Conservation (phyloP, 2,888 invertebrate species). For the Parochlus steinenii region DNA sequence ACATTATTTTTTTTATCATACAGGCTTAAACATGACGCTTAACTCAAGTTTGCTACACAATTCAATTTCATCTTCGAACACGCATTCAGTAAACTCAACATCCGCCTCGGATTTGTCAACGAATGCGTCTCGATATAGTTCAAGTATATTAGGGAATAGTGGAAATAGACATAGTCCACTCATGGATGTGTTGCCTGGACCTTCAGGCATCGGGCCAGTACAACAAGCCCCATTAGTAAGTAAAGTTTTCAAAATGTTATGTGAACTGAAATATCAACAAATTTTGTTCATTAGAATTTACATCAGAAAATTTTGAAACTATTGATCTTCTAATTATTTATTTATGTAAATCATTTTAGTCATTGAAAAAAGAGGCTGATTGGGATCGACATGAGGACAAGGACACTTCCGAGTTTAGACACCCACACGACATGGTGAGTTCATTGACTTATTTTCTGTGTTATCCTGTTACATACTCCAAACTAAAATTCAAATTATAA, state of each 20-base stretch:
- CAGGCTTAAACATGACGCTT: constrained; percentile 11
- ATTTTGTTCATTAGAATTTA: too few relatives aligned
- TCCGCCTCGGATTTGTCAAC: constrained; percentile 8
- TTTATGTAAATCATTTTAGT: constrained; percentile 38
- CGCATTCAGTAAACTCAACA: constrained; percentile 9
- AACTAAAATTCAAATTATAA: too few relatives aligned
- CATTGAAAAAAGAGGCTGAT: constrained; percentile 76
- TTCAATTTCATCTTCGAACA: constrained; percentile 9
- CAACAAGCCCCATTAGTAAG: constrained; percentile 80
- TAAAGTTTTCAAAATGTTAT: constrained; percentile 16
- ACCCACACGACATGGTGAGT: constrained; percentile 73
- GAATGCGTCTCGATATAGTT: constrained; percentile 10
- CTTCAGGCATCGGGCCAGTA: constrained; percentile 71
- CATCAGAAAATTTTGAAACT: too few relatives aligned
- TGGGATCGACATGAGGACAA: constrained; percentile 72
- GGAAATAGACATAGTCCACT: constrained; percentile 41
- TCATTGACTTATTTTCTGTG: constrained; percentile 18
- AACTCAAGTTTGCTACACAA: constrained; percentile 8
- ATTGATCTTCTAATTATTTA: too few relatives aligned
- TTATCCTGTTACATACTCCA: too few relatives aligned
- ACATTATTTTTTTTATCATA: neutral
- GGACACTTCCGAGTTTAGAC: constrained; percentile 61
- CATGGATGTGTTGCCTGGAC: constrained; percentile 57
- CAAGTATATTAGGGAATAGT: constrained; percentile 20
- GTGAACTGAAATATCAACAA: neutral